Conservation (phyloP, 2,888 invertebrate genomes). For the Andrena minutula region DNA sequence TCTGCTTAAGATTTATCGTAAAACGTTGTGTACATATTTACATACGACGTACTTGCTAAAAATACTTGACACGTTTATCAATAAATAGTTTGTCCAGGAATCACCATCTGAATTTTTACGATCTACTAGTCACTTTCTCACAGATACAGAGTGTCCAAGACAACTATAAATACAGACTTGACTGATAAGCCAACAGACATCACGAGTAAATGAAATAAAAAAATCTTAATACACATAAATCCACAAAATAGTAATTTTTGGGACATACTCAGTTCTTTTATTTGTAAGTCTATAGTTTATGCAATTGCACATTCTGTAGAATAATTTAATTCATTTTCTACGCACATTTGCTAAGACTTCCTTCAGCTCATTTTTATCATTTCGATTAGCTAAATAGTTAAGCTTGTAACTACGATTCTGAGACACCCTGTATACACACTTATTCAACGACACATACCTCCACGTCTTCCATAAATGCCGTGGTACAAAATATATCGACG, state of each 20-base stretch:
- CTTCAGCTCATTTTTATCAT: background rate
- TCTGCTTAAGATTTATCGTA: constrained; percentile 20
- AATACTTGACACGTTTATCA: constrained; percentile 44
- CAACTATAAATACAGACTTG: too few relatives aligned
- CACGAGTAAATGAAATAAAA: background rate
- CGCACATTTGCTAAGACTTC: background rate
- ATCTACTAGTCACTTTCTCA: background rate
- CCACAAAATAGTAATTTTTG: background rate
- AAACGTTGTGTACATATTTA: constrained; percentile 70
- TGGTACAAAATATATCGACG: constrained; percentile 16
- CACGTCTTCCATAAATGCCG: constrained; percentile 15
- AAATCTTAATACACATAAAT: background rate
- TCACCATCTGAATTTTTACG: background rate
- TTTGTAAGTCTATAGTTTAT: too few relatives aligned
- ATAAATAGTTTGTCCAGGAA: constrained; percentile 59
- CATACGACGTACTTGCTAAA: constrained; percentile 46
- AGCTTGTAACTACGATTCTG: background rate
- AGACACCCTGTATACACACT: constrained; percentile 15
- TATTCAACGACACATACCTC: background rate
- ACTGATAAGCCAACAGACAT: background rate
- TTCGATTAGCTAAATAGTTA: background rate
- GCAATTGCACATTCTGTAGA: too few relatives aligned
- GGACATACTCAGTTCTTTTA: background rate
- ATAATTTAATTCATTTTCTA: background rate
- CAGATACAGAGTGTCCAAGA: background rate